Base-by-base conservation (phyloP, 2,797 vertebrate species). In the Gephyroberyx darwinii region DNA sequence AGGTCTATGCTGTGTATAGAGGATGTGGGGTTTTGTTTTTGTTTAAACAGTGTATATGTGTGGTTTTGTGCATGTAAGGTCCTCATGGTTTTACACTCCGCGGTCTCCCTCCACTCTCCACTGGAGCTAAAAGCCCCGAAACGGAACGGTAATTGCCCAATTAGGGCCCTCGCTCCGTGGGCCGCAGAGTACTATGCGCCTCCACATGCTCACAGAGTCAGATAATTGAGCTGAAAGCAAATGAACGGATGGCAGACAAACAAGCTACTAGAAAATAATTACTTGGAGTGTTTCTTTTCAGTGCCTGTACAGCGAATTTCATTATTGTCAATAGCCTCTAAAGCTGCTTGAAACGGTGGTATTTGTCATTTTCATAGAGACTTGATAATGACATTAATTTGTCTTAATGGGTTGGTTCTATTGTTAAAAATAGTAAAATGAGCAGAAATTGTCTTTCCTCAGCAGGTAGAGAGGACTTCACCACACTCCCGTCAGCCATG, bases 371-470 rank as follows among this genome's bases (percentile, higher is more conserved):
- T 99, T 99, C 98, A 99, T 98, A 98, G 96, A 97, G 97, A 99
- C 97, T 98, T 99, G 96, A 99, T 99, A 99, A 99, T 99, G 96
- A 98, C 98, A 96, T 99, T 99, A 99, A 99, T 99, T 99, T 98
- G 97, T 99, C 97, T 99, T 99, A 99, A 99, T 99, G 98, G 98
- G 93, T 96, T 87, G 94, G 95, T 95, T 96, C 97, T 99, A 99
- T 99, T 99, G 98, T 99, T 99, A 98, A 98, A 99, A 99, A 99
- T 98, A 99, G 96, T 98, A 96, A 98, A 98, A 99, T 98, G 97
- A 98, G 97, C 95, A 96, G 93, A 99, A 98, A 99, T 98, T 96
- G 96, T 98, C 96, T 96, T 98, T 96, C 96, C 96, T 95, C 96
- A 94, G 96, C 96, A 95, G 96, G 95, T 96, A 96, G 95, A 97